Base-by-base conservation (phyloP, 2,888 invertebrate genomes). In the Brenthis hecate region DNA sequence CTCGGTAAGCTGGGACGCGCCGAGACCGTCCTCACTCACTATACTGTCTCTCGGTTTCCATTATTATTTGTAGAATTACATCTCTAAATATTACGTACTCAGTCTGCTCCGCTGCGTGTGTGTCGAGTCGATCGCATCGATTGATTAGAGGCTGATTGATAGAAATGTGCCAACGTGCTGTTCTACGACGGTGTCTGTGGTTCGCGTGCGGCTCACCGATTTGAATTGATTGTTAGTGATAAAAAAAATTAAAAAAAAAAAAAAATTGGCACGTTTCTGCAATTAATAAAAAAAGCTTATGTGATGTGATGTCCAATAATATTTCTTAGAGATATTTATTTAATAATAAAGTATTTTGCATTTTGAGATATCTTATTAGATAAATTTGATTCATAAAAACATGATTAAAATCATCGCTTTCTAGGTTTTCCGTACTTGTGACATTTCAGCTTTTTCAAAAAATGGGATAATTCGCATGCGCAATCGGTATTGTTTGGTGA, bases 41-140 rank as follows among this genome's bases (percentile, higher is more conserved):
- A 84, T 87, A 86, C 86, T 83, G 82, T 80, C 76, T 88, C 85
- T 88, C 86, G 88, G 86, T 89, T 91, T 86, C 83, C 87, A 89
- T 90, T 90, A 85, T 85, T 91, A 43, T 80, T 86, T 83, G 90
- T 92, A 92, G 91, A 88, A 78, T 81, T 86, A 85, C 83, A 82
- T 89, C 81, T 82, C 57, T 85, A 81, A 86, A 83, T 84, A 88
- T 86, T 86, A 81, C 90, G 89, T 88, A 87, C 81, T 88, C 82
- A 87, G 85, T 91, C 90, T 92, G 88, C 88, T 89, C 91, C 87
- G 90, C 91, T 92, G 92, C 91, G 92, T 92, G 89, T 91, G 88
- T 87, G 87, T 91, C 89, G 83, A 87, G 78, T 85, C 86, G 81
- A 87, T 86, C 87, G 85, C 89, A 82, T 85, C 86, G 84, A 85